Base-by-base conservation (phyloP, 2,888 invertebrate genomes). In the Tetragonula carbonaria region DNA sequence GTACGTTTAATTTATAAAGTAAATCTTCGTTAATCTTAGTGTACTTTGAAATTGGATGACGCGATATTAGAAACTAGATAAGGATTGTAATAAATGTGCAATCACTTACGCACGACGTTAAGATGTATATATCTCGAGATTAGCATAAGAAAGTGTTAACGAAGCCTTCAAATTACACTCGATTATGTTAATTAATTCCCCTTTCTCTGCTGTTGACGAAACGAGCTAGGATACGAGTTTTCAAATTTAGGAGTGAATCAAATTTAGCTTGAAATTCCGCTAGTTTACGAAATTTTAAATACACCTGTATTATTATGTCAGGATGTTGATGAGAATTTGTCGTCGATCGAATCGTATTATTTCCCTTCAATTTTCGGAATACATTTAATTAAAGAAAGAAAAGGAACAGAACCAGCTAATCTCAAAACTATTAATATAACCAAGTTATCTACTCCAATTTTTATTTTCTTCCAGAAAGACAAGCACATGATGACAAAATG, bases 211-310 rank as follows among this genome's bases (percentile, higher is more conserved):
- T 67, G 23, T n/a, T 62, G 38, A 66, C n/a, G 66, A 8, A 53
- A 65, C 53, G 3, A 63, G 70, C 51, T 55, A 4, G 51, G 16
- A 28, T 13, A 53, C 13, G 57, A 71, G 33, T 74, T 80, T 80
- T 38, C 2, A 33, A 33, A 33, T 33, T 33, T 33, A 33, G n/a
- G 65, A 53, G 28, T 51, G 70, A 28, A 70, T 55, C 67, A 13
- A 51, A 65, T 71, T 80, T 74, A 79, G 51, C 81, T 80, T 80
- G 81, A 80, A 55, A 23, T 65, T 57, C 18, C 80, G 74, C 74
- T 81, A 82, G 68, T 38, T 74, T 71, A 28, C 23, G 68, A 80
- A 70, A 74, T 82, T 74, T 68, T 50, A 50, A 28, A 80, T 51
- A 51, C 21, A 23, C 33, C 21, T 5, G 55, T 67, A 53, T 18